phyloP scores from a whole-genome alignment of 2,888 invertebrate species.

The Petrolisthes manimaculis region DNA sequence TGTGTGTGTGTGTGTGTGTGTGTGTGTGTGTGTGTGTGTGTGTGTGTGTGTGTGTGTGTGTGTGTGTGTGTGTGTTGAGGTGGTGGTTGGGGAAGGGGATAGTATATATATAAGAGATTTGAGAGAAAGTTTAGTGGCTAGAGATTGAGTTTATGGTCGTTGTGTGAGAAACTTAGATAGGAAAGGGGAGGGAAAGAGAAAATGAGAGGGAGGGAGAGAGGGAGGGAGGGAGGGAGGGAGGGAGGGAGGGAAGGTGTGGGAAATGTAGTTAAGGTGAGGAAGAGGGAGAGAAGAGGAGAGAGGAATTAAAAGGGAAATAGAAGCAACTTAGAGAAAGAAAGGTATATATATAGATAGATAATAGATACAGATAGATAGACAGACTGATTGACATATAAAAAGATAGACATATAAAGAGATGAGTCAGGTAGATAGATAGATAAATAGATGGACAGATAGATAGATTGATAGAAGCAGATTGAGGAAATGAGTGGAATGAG shows the following conservation, averaged over 20 bases:
- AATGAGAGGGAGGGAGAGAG: background rate
- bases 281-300: too few species aligned
- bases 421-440: background rate
- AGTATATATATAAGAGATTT: background rate
- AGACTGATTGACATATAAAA: too few species aligned
- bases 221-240: background rate
- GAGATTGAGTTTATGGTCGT: too few species aligned
- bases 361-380: conserved; percentile 1
- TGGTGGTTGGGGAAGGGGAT: background rate
- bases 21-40: conserved; percentile 1
- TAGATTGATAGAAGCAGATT: background rate
- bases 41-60: conserved; percentile 1
- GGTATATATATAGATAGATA: background rate
- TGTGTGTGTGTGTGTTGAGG: background rate
- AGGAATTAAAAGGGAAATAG: too few species aligned
- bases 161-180: background rate
- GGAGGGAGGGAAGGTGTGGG: too few species aligned
- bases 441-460: background rate
- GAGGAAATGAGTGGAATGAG: background rate
- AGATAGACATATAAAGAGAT: background rate
- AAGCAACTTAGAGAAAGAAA: background rate
- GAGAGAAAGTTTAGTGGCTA: background rate
- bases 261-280: too few species aligned
- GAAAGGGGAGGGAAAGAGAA: background rate
- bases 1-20: background rate